A percentile compares a stretch with the other conserved stretches of the same genome.
Evolutionary conservation across 2,113 vertebrate species (phyloP).

Genomic region (Oreamnos americanus): DNA sequence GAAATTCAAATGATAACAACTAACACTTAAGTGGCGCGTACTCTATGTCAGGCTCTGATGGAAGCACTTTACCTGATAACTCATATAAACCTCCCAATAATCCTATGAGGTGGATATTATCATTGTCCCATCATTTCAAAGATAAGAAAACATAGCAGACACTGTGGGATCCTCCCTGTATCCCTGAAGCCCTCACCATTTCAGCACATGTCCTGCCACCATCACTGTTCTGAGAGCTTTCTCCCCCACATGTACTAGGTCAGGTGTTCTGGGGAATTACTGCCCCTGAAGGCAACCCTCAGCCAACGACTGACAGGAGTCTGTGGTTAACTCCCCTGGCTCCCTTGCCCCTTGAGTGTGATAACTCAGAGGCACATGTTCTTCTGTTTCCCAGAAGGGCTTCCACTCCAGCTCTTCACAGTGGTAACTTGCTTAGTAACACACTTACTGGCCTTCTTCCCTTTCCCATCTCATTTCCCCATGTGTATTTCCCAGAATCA

Average conservation of each 20-base stretch:
- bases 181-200: neutral
- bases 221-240: neutral
- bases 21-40: neutral
- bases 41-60: neutral
- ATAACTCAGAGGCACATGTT: neutral
- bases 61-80: neutral
- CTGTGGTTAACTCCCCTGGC: neutral
- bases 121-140: neutral
- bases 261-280: neutral
- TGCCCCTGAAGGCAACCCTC: neutral
- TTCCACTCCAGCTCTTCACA: neutral
- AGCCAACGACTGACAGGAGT: accelerated
- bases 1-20: neutral
- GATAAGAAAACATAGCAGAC: neutral
- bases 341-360: neutral
- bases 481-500: neutral
- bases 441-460: neutral
- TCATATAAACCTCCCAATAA: neutral
- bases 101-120: neutral
- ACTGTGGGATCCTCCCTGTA: neutral
- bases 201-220: accelerated
- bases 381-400: neutral
- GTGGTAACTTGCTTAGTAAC: neutral
- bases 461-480: neutral
- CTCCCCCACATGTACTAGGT: neutral